Percentiles rank a stretch among this genome's conserved stretches.
Evolutionary conservation across 2,113 vertebrate genomes (phyloP).

Genomic region (Cavia aperea): DNA sequence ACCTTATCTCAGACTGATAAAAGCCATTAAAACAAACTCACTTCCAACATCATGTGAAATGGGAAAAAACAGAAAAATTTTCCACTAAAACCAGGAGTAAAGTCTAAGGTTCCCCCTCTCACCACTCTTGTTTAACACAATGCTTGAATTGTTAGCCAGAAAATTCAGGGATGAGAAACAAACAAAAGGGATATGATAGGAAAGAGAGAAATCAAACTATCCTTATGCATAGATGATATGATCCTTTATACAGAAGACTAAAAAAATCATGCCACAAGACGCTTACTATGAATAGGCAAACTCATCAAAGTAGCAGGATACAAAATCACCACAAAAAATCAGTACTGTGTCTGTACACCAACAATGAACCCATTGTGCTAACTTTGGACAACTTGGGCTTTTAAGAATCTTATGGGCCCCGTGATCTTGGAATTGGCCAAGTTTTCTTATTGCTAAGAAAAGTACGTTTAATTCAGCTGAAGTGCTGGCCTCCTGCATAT

Average conservation of each 20-base stretch:
- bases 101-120: background rate
- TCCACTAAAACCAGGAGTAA: background rate
- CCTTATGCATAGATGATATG: background rate
- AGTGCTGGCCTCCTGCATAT: background rate
- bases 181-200: background rate
- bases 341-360: background rate
- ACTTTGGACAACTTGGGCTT: constrained; percentile 6
- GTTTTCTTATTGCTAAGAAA: constrained; percentile 38
- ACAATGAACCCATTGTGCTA: background rate
- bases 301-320: background rate
- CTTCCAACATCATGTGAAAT: background rate
- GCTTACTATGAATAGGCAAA: background rate
- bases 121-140: background rate
- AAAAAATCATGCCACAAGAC: background rate
- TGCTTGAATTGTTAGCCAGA: background rate
- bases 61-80: background rate
- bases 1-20: background rate
- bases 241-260: background rate
- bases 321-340: background rate
- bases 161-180: background rate
- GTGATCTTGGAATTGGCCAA: background rate
- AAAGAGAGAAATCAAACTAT: background rate
- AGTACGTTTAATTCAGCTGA: background rate
- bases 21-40: background rate
- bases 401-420: background rate